A percentile compares a stretch with the other conserved stretches of the same genome.
These are phyloP conservation scores for Marasmarcha lunaedactyla DNA, from an alignment of 2,888 invertebrate species.

Conservation along the genomic window DNA sequence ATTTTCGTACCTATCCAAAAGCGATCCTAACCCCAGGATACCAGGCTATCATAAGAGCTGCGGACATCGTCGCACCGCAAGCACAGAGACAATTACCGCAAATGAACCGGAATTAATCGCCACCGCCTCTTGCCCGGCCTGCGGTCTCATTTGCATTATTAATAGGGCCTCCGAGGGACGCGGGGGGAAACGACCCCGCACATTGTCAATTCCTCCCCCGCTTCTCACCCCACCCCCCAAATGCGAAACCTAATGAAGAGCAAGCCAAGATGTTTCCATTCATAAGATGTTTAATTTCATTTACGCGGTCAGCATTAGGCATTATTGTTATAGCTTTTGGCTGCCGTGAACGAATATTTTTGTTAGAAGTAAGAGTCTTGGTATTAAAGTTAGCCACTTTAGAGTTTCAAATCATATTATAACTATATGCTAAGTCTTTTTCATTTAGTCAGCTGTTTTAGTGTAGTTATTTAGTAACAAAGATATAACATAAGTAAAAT, in stretches of 20 bases:
- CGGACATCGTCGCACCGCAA: constrained; percentile 17
- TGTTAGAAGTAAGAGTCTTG: no score
- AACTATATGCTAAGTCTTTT: no score
- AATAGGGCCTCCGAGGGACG: constrained; percentile 56
- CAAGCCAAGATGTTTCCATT: constrained; percentile 66
- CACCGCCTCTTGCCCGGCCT: constrained; percentile 66
- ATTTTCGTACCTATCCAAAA: no score
- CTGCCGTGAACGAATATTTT: no score
- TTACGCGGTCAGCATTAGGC: constrained; percentile 52
- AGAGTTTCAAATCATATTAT: no score
- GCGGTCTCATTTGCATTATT: constrained; percentile 71
- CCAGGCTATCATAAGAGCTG: not conserved
- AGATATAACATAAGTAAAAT: no score
- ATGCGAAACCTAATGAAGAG: constrained; percentile 67
- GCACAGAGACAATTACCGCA: constrained; percentile 67
- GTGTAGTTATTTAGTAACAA: no score
- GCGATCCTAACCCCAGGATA: no score
- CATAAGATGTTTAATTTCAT: constrained; percentile 69
- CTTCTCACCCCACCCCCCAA: constrained; percentile 36
- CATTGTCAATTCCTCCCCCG: constrained; percentile 31
- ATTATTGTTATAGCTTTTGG: constrained; percentile 10
- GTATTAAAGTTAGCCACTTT: no score
- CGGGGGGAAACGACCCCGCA: constrained; percentile 19
- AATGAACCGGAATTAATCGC: constrained; percentile 70
- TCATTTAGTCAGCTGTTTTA: no score